These are phyloP conservation scores for Drosophila niveifrons DNA, from an alignment of 2,888 invertebrate species.

Conservation along the genomic window DNA sequence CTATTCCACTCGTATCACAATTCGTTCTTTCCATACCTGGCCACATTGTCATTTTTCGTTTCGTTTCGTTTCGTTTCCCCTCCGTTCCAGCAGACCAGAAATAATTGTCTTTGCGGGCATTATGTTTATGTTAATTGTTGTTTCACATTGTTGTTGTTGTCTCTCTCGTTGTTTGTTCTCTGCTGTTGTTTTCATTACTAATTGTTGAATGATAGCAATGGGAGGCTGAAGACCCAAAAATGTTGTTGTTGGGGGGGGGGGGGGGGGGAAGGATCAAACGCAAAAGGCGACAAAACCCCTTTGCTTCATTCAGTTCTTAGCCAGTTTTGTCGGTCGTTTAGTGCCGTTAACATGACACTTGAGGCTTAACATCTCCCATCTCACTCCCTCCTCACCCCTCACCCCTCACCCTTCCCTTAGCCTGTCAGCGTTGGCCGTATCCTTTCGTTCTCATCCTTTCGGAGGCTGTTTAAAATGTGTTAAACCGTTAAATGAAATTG, in stretches of 20 bases:
- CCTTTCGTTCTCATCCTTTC: not conserved
- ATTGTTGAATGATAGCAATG: conserved; percentile 66
- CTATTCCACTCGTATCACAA: not conserved
- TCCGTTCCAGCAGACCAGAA: conserved; percentile 50
- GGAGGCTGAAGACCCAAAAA: not conserved
- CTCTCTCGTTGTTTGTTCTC: conserved; percentile 30
- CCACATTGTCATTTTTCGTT: not conserved
- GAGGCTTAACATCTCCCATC: conserved; percentile 61
- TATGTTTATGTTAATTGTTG: conserved; percentile 63
- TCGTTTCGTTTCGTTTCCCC: not conserved
- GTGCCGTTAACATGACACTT: conserved; percentile 77
- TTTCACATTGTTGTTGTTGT: conserved; percentile 4
- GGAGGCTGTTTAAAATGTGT: conserved; percentile 66
- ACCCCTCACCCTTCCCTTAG: not conserved
- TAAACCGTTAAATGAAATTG: conserved; percentile 79
- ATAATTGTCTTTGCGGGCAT: conserved; percentile 74
- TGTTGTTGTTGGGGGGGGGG: too few relatives aligned
- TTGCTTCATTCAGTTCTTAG: conserved; percentile 16
- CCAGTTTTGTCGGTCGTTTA: conserved; percentile 49
- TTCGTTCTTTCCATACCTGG: not conserved
- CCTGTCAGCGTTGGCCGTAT: too few relatives aligned
- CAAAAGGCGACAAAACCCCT: conserved; percentile 46
- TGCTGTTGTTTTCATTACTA: conserved; percentile 62
- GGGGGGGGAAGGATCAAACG: conserved; percentile 5
- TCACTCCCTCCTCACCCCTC: not conserved